Evolutionary conservation across 2,113 vertebrate genomes (phyloP).

Genomic region (Spermophilus dauricus): DNA sequence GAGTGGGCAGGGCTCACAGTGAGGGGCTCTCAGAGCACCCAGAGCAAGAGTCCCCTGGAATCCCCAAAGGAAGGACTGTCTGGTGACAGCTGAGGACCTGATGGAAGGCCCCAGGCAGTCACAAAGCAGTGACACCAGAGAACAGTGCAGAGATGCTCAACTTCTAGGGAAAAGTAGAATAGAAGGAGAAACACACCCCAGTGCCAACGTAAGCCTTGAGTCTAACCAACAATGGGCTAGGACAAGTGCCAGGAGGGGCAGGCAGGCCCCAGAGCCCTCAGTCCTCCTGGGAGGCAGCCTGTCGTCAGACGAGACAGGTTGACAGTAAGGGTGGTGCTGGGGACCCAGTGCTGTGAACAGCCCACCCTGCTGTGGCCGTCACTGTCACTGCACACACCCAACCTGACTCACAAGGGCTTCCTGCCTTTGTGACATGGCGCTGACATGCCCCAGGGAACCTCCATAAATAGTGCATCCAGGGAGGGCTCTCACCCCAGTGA

Average conservation of each 20-base stretch:
- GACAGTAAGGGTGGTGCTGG: neutral
- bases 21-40: neutral
- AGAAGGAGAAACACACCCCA: neutral
- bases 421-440: neutral
- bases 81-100: neutral
- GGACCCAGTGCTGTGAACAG: neutral
- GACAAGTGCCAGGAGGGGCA: neutral
- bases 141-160: neutral
- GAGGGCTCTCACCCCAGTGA: neutral
- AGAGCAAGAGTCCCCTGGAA: neutral
- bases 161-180: neutral
- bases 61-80: neutral
- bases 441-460: neutral
- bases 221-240: neutral
- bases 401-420: neutral
- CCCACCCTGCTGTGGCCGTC: neutral
- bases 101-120: neutral
- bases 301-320: neutral
- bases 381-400: neutral
- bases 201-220: neutral
- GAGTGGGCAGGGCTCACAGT: neutral
- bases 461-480: neutral
- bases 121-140: neutral
- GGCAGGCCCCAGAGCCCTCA: neutral
- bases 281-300: too few relatives aligned